Base-by-base conservation (phyloP, 2,797 vertebrate species). In the Gastrophryne carolinensis region DNA sequence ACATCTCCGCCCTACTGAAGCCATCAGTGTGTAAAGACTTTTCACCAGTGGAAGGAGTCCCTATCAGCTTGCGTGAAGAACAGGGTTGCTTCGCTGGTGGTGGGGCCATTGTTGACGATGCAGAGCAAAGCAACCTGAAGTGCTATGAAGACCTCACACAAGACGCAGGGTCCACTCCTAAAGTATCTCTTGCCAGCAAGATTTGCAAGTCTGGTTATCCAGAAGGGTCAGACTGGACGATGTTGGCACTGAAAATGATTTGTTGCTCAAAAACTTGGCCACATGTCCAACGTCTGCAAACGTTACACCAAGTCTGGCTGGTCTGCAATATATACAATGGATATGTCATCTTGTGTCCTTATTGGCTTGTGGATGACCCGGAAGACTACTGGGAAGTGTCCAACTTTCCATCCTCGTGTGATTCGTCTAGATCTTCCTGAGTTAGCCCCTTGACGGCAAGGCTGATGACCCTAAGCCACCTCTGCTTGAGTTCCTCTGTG, bases 401-500 rank as follows among this genome's bases (percentile, higher is more conserved):
- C 15, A 73, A 58, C 2, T 85, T 83, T n/a, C 85, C 83, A 3
- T 89, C 87, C 71, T 66, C 74, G 37, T 79, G 80, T 26, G 84
- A 76, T 70, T 90, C 86, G 34, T 81, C 82, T 6, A 79, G 75
- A 61, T 75, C 84, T 29, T 92, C 88, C 1, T 90, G 84, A 1
- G 88, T 88, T 82, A 95, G 96, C 37, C 98, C 98, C 26, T 73
- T 94, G 82, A 96, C 96, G 1, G 96, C 96, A 83, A 96, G 83
- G 53, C 92, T 86, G 72, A 99, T 95, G 73, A 97, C 89, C 85
- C 90, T 94, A 9, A 99, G 89, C 98, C 98, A 99, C 80, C 94
- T 96, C 82, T 96, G 95, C 81, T 97, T 98, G 1, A 95, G 84
- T 54, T 99, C 97, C 77, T 99, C 96, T 0, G 77, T 93, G 74